These are phyloP conservation scores for cattle (Bos taurus) DNA, from an alignment of 2,113 vertebrate genomes.

Conservation along the genomic window DNA sequence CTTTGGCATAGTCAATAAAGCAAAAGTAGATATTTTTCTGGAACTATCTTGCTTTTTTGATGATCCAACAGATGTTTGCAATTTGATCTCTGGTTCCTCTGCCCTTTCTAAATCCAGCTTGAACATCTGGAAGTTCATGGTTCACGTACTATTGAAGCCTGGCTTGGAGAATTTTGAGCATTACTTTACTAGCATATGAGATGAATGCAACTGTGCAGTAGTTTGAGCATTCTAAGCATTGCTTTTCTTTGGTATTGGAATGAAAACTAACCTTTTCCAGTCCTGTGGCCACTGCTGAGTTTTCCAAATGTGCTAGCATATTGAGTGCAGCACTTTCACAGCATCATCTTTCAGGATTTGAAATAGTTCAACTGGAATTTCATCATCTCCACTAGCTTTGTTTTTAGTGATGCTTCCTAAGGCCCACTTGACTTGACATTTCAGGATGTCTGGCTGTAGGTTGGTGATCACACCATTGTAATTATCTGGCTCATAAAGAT, in stretches of 20 bases:
- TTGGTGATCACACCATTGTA: background rate
- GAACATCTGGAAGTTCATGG: background rate
- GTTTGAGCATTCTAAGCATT: background rate
- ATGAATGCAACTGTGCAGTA: background rate
- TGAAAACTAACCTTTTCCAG: background rate
- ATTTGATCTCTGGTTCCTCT: background rate
- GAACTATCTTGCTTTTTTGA: background rate
- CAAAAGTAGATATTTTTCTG: background rate
- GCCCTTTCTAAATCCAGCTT: background rate
- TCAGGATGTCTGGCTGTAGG: background rate
- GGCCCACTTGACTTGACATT: background rate
- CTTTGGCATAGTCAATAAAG: background rate
- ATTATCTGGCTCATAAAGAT: background rate
- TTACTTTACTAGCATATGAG: background rate
- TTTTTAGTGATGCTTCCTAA: background rate
- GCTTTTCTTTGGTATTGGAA: background rate
- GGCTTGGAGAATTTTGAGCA: background rate
- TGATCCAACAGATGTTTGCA: background rate
- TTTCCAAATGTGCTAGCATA: background rate
- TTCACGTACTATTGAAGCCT: background rate
- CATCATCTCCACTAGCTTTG: background rate
- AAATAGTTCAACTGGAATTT: background rate
- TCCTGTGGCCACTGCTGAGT: background rate
- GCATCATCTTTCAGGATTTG: background rate
- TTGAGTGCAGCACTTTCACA: background rate